Evolutionary conservation across 2,797 vertebrate genomes (phyloP).

Genomic region (Sebastiscus tertius): DNA sequence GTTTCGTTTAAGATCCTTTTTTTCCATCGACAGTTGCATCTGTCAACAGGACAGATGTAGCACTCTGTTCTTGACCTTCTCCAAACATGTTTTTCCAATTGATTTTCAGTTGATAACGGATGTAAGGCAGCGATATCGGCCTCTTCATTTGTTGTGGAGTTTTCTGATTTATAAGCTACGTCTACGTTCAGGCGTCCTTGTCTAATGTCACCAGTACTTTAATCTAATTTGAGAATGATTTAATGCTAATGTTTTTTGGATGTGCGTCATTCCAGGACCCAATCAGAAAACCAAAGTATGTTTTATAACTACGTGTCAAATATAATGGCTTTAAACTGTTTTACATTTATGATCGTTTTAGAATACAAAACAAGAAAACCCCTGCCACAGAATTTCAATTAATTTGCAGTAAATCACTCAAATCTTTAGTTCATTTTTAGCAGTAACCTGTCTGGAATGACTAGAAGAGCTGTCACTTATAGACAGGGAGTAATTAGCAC

Average conservation of each 20-base stretch:
- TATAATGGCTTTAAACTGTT: neutral
- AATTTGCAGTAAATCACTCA: conserved; percentile 16
- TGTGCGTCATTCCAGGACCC: neutral
- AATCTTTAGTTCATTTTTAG: conserved; percentile 25
- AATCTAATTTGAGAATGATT: conserved; percentile 5
- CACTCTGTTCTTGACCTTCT: neutral
- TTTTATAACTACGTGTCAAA: neutral
- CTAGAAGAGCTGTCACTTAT: neutral
- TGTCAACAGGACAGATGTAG: neutral
- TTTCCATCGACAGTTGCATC: conserved; percentile 12
- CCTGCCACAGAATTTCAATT: neutral
- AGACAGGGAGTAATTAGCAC: neutral
- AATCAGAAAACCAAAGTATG: conserved; percentile 12
- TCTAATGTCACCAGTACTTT: conserved; percentile 14
- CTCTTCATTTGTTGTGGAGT: conserved; percentile 3
- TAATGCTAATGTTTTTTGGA: conserved; percentile 4
- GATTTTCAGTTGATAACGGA: conserved; percentile 28
- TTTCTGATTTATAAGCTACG: neutral
- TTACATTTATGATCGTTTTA: neutral
- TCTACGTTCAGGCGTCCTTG: neutral
- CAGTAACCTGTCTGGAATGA: conserved; percentile 17
- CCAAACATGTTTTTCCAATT: conserved; percentile 17
- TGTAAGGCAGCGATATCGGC: neutral
- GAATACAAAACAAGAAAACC: neutral
- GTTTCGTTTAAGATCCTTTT: neutral